Evolutionary conservation across 2,888 invertebrate genomes (phyloP).

Genomic region (Chouioia cunea): DNA sequence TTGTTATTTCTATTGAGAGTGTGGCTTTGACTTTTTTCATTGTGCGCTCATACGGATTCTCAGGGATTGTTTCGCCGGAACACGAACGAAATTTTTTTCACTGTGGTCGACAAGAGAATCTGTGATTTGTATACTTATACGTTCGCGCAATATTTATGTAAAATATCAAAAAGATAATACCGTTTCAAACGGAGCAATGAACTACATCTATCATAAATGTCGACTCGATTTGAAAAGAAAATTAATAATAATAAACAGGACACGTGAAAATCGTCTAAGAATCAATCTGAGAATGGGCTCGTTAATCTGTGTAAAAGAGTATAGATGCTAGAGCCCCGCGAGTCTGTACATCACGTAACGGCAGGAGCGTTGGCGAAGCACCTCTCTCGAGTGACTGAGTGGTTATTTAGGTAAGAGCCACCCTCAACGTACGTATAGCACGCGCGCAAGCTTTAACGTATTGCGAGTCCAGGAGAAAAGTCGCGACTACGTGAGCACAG

Average conservation of each 20-base stretch:
- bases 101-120: no score
- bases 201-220: no score
- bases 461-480: slow-evolving; percentile 26
- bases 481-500: slow-evolving; percentile 41
- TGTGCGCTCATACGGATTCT: neutral
- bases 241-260: slow-evolving; percentile 39
- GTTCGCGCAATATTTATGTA: no score
- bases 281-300: slow-evolving; percentile 68
- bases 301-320: slow-evolving; percentile 65
- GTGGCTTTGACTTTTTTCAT: slow-evolving; percentile 21
- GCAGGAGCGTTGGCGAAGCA: slow-evolving; percentile 33
- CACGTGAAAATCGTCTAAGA: slow-evolving; percentile 55
- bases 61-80: no score
- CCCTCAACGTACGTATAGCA: slow-evolving; percentile 22
- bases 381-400: slow-evolving; percentile 68
- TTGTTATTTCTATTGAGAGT: neutral
- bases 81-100: no score
- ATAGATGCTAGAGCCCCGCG: slow-evolving; percentile 54
- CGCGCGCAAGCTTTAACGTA: slow-evolving; percentile 14
- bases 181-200: no score
- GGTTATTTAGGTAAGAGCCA: slow-evolving; percentile 69
- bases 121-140: no score
- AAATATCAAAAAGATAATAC: no score
- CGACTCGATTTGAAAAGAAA: no score
- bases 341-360: slow-evolving; percentile 64